Conservation (phyloP, 2,888 invertebrate genomes). For the Pristionchus maxplancki region DNA sequence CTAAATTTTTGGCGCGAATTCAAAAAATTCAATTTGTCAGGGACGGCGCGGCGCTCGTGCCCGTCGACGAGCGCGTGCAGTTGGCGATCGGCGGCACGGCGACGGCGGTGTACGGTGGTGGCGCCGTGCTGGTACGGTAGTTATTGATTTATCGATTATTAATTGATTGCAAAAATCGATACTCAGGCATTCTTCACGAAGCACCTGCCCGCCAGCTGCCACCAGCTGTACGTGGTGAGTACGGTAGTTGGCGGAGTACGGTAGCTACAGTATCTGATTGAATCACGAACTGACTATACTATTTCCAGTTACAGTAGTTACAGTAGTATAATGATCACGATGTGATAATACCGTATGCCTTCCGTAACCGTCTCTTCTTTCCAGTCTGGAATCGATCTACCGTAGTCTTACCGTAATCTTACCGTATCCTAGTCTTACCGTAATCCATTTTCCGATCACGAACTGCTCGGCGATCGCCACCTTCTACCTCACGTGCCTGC, state of each 20-base stretch:
- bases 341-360: no score
- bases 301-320: no score
- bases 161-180: not conserved
- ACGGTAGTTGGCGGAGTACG: no score
- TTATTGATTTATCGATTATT: not conserved
- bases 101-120: conserved; percentile 26
- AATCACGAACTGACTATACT: not conserved
- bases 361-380: no score
- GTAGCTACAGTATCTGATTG: not conserved
- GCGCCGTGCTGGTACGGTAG: conserved; percentile 37
- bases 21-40: not conserved
- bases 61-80: not conserved
- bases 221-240: conserved; percentile 48
- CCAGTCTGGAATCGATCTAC: no score
- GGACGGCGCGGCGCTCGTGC: not conserved
- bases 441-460: conserved; percentile 2
- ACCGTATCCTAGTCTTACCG: conserved; percentile 3
- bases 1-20: not conserved
- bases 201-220: not conserved
- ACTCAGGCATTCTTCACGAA: conserved; percentile 41
- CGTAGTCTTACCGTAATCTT: no score
- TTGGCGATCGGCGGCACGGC: not conserved
- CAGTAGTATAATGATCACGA: not conserved
- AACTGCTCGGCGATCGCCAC: conserved; percentile 49
- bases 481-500: conserved; percentile 49